Base-by-base conservation (phyloP, 2,888 invertebrate genomes). In the Microctonus brassicae region DNA sequence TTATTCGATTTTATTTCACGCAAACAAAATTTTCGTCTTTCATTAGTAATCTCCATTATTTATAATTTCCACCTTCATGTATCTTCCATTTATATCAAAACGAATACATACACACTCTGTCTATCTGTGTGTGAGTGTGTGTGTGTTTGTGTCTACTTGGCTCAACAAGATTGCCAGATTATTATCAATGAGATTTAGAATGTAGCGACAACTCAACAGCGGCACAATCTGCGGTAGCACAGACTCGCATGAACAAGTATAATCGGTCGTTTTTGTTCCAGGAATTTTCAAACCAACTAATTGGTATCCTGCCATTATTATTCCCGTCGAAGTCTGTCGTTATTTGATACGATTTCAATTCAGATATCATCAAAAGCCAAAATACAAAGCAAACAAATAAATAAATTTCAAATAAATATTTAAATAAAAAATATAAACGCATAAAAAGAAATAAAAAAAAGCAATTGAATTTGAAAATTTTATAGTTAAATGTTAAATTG, bases 101-200 rank as follows among this genome's bases (percentile, higher is more conserved):
- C 60, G 33, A 66, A 68, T 52, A 58, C 53, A 47, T 29, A 64
- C 61, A 47, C 58, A 39, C 39, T 13, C n/a, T 0, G 1, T 13
- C 13, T 13, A 39, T 13, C 2, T n/a, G 13, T 39, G 13, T 39
- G 39, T 4, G n/a, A n/a, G n/a, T n/a, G n/a, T n/a, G n/a, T n/a
- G n/a, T n/a, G n/a, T n/a, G n/a, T n/a, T n/a, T n/a, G n/a, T n/a
- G n/a, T n/a, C n/a, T n/a, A 39, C n/a, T 39, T 13, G n/a, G n/a
- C 39, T n/a, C 39, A n/a, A 39, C 39, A n/a, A 39, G 39, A 39
- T 39, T 39, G 4, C 2, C 13, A 57, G 76, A 80, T 81, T 82
- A 68, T 68, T 81, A 81, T 80, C 81, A 74, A 73, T 55, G 39
- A 78, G 78, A 81, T 81, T 81, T 79, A 80, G 75, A 79, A 79